Percentiles rank a stretch among this genome's conserved stretches.
Conservation (phyloP, 2,888 invertebrate genomes). For the Lepidocyrtinus sp. region DNA sequence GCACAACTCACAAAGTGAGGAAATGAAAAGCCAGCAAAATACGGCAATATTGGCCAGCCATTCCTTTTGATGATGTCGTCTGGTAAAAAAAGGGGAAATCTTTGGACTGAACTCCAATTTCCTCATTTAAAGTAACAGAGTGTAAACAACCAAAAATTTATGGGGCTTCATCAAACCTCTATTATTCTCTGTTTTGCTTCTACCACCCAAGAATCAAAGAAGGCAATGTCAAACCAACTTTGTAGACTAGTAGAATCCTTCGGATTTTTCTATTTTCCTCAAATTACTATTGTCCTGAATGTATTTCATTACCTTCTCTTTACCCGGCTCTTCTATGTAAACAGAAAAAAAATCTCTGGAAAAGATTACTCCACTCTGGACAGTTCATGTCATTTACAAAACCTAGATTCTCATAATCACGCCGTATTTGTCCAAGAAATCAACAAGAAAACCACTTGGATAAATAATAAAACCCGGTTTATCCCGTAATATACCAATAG, state of each 20-base stretch:
- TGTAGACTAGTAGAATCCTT: neutral
- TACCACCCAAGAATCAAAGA: constrained; percentile 33
- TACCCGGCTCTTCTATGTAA: neutral
- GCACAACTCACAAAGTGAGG: constrained; percentile 13
- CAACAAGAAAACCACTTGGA: neutral
- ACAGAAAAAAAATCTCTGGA: neutral
- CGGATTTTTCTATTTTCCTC: constrained; percentile 20
- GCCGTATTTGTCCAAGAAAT: constrained; percentile 4
- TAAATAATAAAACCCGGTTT: neutral
- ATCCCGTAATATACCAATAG: neutral
- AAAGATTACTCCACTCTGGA: neutral
- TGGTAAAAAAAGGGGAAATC: constrained; percentile 21
- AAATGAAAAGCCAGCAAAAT: constrained; percentile 8
- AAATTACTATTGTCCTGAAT: constrained; percentile 52
- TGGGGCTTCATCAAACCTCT: constrained; percentile 62
- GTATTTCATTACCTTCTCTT: constrained; percentile 42
- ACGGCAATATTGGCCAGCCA: constrained; percentile 11
- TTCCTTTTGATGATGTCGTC: constrained; percentile 10
- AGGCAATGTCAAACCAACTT: constrained; percentile 12
- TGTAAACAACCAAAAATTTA: constrained; percentile 53
- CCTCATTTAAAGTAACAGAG: constrained; percentile 31
- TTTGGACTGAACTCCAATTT: constrained; percentile 1
- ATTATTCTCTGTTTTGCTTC: constrained; percentile 49
- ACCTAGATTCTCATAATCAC: neutral
- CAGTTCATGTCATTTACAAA: neutral